Evolutionary conservation across 2,113 vertebrate genomes (phyloP), one percentile per base, ranked within the genome.

Genomic region (human): DNA sequence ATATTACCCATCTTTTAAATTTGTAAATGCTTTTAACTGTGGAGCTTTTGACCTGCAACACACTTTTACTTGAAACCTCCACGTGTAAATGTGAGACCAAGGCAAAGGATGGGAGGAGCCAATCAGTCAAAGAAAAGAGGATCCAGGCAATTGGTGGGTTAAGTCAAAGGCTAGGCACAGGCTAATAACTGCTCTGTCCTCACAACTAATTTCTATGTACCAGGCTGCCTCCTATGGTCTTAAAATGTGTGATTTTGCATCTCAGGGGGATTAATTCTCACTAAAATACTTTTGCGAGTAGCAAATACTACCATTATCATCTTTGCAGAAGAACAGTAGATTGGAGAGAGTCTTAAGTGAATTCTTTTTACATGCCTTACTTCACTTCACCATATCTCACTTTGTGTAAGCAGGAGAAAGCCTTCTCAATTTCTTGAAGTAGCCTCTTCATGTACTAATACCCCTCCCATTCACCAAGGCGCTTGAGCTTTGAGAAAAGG

Each of bases 401-500:
- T 94, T 64, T 80, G 43, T 38, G 1, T 16, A 89, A 59, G 48
- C 1, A 30, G 50, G 32, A 92, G 70, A 78, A 92, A 59, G 40
- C 14, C 61, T 48, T 97, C 43, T 70, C 52, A 23, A 35, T 80
- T 84, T 90, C 30, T 32, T 50, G 14, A 64, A 92, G 75, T 70
- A 76, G 16, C 12, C 79, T 89, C 38, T 78, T 11, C 45, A 70
- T 38, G 32, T 78, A 11, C 80, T 88, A 85, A 92, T 64, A 23
- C 14, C 18, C 22, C 17, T 86, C 35, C 20, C 2, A 61, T 50
- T 75, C n/a, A 55, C 38, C 61, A 45, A 66, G 48, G 32, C n/a
- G 25, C 48, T 93, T 93, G 48, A 96, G n/a, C 16, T 92, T 61
- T 93, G 22, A 57, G 22, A 76, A 92, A 91, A 86, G 30, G 52